These are phyloP conservation scores for Parus major DNA, from an alignment of 2,113 vertebrate genomes.

Conservation along the genomic window DNA sequence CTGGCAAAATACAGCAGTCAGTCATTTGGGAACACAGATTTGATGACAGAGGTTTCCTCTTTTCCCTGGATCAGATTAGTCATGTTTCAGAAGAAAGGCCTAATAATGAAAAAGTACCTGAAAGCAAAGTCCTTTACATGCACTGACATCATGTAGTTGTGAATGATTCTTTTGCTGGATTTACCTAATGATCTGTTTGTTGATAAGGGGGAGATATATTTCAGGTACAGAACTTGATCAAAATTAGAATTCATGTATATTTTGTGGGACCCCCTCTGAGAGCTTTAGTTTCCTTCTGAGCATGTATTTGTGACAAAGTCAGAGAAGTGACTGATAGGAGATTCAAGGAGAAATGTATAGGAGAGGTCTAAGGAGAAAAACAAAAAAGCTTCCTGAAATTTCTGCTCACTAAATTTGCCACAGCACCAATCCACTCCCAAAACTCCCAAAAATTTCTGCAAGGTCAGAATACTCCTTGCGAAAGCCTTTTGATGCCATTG, in stretches of 20 bases:
- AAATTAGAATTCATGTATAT: not conserved
- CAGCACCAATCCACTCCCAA: not conserved
- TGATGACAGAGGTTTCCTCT: not conserved
- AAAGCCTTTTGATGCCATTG: not conserved
- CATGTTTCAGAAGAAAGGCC: slow-evolving; percentile 2
- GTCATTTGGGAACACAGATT: not conserved
- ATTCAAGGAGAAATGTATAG: not conserved
- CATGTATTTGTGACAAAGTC: not conserved
- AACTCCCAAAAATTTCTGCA: not conserved
- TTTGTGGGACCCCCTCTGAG: fast-evolving
- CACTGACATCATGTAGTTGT: not conserved
- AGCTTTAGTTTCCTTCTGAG: not conserved
- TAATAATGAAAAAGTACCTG: slow-evolving; percentile 17
- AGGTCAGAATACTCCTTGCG: not conserved
- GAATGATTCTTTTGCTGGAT: not conserved
- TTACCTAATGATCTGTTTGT: not conserved
- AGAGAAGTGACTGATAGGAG: not conserved
- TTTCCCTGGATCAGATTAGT: slow-evolving; percentile 14
- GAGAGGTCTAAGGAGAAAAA: not conserved
- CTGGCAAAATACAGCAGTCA: slow-evolving; percentile 28
- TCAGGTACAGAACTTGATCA: not conserved
- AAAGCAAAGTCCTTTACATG: not conserved
- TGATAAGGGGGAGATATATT: not conserved
- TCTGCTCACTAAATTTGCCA: not conserved
- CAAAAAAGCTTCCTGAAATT: not conserved